A percentile compares a stretch with the other conserved stretches of the same genome.
phyloP scores from a whole-genome alignment of 2,888 invertebrate species.

The Molorchus minor region DNA sequence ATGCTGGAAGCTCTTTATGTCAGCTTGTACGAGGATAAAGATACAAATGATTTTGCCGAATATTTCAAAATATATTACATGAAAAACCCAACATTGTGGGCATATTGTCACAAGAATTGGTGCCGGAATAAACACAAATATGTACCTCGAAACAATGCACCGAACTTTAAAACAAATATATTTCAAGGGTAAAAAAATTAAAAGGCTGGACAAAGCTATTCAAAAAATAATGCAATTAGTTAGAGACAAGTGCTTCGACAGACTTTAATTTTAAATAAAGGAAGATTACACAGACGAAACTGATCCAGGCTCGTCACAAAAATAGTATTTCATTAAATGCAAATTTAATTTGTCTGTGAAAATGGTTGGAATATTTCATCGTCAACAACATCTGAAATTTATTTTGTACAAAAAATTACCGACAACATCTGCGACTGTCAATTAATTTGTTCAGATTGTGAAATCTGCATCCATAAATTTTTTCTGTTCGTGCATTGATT shows the following conservation, averaged over 20 bases:
- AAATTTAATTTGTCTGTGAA: too few species aligned
- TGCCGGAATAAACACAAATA: background rate
- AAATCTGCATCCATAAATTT: conserved; percentile 29
- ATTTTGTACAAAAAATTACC: conserved; percentile 14
- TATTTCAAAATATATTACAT: background rate
- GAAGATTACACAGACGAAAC: background rate
- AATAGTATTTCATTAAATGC: too few species aligned
- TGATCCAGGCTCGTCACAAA: too few species aligned
- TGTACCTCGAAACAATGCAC: background rate
- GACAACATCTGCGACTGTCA: conserved; percentile 19
- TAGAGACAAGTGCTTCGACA: background rate
- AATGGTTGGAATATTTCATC: too few species aligned
- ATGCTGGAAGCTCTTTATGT: background rate
- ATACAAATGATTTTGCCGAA: background rate
- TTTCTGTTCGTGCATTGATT: conserved; percentile 35
- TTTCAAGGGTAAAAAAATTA: background rate
- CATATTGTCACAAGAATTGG: background rate
- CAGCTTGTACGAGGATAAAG: background rate
- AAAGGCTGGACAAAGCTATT: background rate
- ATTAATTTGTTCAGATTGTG: conserved; percentile 28
- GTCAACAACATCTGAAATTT: conserved; percentile 7
- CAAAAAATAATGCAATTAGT: background rate
- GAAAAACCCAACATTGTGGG: background rate
- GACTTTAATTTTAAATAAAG: background rate
- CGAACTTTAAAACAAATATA: background rate